These are phyloP conservation scores for Fissipunctia ypsillon DNA, from an alignment of 2,888 invertebrate genomes.

Conservation along the genomic window DNA sequence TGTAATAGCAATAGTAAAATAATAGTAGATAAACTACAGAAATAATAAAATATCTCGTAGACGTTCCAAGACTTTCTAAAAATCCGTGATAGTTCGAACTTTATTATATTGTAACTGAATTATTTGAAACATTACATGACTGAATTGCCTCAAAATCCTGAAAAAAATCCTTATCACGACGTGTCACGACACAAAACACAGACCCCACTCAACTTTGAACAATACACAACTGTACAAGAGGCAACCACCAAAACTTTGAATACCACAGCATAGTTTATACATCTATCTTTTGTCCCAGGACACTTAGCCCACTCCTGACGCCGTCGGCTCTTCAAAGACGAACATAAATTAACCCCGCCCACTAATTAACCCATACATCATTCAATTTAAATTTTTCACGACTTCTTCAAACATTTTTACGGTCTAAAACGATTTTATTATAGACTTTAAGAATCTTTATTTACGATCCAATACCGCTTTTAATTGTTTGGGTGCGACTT, in stretches of 20 bases:
- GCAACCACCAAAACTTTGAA: constrained; percentile 48
- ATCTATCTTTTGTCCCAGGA: constrained; percentile 60
- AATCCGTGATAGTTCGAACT: background rate
- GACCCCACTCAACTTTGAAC: background rate
- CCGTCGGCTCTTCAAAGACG: constrained; percentile 68
- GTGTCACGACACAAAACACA: background rate
- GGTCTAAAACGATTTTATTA: constrained; percentile 58
- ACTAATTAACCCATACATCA: constrained; percentile 79
- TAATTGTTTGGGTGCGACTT: constrained; percentile 53
- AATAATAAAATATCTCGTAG: background rate
- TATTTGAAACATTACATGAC: background rate
- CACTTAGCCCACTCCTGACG: constrained; percentile 55
- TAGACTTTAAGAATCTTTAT: constrained; percentile 53
- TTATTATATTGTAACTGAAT: background rate
- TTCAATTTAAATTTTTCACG: constrained; percentile 72
- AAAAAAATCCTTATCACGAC: background rate
- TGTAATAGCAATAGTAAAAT: background rate
- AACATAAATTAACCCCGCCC: constrained; percentile 75
- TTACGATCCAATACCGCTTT: constrained; percentile 53
- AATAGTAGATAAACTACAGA: background rate
- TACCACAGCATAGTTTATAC: constrained; percentile 49
- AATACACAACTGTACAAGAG: constrained; percentile 9
- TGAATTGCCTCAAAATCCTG: background rate
- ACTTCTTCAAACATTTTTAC: constrained; percentile 74
- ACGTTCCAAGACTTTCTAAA: background rate